Evolutionary conservation across 1,140 invertebrate species (phyloP).

Genomic region (Myzus persicae): DNA sequence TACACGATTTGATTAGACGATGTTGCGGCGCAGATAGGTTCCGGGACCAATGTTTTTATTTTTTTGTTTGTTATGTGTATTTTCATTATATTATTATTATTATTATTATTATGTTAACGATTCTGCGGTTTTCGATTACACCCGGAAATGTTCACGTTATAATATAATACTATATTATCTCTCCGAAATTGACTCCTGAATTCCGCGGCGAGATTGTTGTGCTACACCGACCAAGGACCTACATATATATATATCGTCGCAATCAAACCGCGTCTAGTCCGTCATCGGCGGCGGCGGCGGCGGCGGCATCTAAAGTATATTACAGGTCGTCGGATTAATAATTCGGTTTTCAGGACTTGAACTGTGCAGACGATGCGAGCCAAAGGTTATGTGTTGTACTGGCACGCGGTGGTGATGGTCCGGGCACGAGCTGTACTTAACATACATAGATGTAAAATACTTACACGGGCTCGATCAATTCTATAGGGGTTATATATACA

Average conservation of each 20-base stretch:
- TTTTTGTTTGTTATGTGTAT: no score
- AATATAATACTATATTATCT: background rate
- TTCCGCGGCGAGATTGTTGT: constrained; percentile 53
- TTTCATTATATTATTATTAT: background rate
- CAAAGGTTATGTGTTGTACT: background rate
- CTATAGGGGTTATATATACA: no score
- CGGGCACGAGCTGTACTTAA: constrained; percentile 4
- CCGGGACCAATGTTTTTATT: background rate
- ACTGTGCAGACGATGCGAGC: background rate
- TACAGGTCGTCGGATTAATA: constrained; percentile 35
- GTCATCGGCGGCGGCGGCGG: background rate
- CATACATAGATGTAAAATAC: background rate
- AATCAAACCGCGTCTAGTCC: background rate
- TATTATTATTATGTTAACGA: background rate
- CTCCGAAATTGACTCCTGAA: constrained; percentile 49
- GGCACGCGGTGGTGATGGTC: background rate
- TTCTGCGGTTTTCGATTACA: constrained; percentile 46
- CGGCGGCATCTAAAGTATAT: constrained; percentile 30
- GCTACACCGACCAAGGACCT: no score
- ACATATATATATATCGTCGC: background rate
- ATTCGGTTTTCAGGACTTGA: background rate
- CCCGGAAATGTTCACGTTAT: background rate
- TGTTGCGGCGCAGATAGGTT: background rate
- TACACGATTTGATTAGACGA: constrained; percentile 28
- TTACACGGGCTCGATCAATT: background rate